phyloP scores from a whole-genome alignment of 2,113 vertebrate species.

The Mola mola region DNA sequence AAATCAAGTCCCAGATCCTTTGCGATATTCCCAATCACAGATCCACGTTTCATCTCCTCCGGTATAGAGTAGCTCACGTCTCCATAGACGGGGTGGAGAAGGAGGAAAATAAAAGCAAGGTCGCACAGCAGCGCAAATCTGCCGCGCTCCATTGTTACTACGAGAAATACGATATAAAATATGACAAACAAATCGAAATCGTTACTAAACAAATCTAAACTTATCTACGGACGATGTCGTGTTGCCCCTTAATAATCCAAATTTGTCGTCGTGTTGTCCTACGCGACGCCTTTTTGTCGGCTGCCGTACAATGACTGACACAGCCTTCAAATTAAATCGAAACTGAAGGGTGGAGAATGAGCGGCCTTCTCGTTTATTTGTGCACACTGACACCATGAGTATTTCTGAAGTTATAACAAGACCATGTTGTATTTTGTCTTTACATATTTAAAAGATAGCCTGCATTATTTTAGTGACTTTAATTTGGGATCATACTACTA shows the following conservation, averaged over 20 bases:
- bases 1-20: conserved; percentile 78
- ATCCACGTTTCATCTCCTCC: conserved; percentile 81
- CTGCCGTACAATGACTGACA: background rate
- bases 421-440: background rate
- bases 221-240: no score
- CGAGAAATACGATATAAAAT: background rate
- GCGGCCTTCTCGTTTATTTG: background rate
- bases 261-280: background rate
- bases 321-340: background rate
- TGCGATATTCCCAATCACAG: conserved; percentile 81
- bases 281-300: background rate
- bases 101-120: conserved; percentile 31
- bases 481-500: no score
- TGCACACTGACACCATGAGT: conserved; percentile 68
- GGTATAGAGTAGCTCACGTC: conserved; percentile 73
- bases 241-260: no score
- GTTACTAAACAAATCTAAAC: no score
- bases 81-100: conserved; percentile 28
- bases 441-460: no score
- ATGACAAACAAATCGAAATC: background rate
- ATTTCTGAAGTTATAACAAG: conserved; percentile 46
- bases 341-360: conserved; percentile 18
- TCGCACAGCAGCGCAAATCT: background rate
- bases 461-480: no score
- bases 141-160: conserved; percentile 10